Evolutionary conservation across 2,888 invertebrate species (phyloP).

Genomic region (Patella caerulea): DNA sequence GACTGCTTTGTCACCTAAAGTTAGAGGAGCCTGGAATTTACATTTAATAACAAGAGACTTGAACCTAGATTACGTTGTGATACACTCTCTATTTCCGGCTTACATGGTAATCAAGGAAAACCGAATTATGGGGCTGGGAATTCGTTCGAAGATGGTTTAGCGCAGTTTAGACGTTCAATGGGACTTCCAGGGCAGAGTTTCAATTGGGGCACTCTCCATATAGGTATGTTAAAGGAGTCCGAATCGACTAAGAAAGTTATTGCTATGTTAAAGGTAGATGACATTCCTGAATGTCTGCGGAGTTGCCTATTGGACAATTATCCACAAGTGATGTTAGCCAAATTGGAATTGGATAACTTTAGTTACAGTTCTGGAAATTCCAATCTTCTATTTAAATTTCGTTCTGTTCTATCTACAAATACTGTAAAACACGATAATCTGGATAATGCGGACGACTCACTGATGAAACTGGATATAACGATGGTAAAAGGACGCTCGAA

Average conservation of each 20-base stretch:
- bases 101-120: conserved; percentile 55
- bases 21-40: conserved; percentile 55
- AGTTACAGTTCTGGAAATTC: conserved; percentile 12
- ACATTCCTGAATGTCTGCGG: background rate
- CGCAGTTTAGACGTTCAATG: conserved; percentile 43
- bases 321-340: background rate
- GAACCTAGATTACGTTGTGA: conserved; percentile 53
- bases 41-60: conserved; percentile 44
- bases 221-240: conserved; percentile 39
- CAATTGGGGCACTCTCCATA: conserved; percentile 51
- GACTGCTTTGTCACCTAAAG: conserved; percentile 47
- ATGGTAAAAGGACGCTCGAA: conserved; percentile 25
- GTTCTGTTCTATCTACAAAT: too few relatives aligned
- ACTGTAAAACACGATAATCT: conserved; percentile 15
- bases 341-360: background rate
- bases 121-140: conserved; percentile 57
- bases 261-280: background rate
- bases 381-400: too few relatives aligned
- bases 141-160: conserved; percentile 54
- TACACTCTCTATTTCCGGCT: conserved; percentile 56
- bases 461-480: conserved; percentile 26
- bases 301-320: background rate
- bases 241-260: background rate
- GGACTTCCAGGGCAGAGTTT: conserved; percentile 50
- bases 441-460: background rate